Percentiles rank a stretch among this genome's conserved stretches.
Evolutionary conservation across 2,113 vertebrate species (phyloP).

Genomic region (Lepisosteus osseus): DNA sequence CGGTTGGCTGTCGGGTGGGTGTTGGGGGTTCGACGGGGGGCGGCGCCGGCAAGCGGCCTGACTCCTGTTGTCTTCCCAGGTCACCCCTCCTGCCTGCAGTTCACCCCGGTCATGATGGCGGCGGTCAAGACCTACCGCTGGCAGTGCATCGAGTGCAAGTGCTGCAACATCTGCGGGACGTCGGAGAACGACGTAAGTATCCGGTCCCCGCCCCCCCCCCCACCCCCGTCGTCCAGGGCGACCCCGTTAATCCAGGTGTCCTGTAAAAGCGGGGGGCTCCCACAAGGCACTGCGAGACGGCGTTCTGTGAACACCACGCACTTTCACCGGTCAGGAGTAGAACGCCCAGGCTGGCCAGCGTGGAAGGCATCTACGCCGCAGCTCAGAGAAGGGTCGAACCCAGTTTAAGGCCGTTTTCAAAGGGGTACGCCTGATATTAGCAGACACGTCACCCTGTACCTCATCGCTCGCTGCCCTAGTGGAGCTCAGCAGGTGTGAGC

Average conservation of each 20-base stretch:
- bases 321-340: background rate
- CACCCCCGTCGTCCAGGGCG: background rate
- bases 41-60: too few relatives aligned
- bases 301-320: background rate
- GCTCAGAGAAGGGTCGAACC: too few relatives aligned
- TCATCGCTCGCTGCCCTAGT: too few relatives aligned
- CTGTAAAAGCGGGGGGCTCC: background rate
- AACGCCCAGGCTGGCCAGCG: too few relatives aligned
- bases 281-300: background rate
- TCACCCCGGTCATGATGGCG: constrained; percentile 93
- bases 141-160: constrained; percentile 98
- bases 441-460: too few relatives aligned
- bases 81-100: constrained; percentile 91
- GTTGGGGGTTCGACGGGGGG: too few relatives aligned
- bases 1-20: too few relatives aligned
- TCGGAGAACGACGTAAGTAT: constrained; percentile 88
- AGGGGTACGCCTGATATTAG: too few relatives aligned
- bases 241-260: too few relatives aligned
- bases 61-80: constrained; percentile 50
- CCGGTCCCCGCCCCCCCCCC: background rate
- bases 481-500: too few relatives aligned
- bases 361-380: too few relatives aligned
- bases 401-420: too few relatives aligned
- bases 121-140: constrained; percentile 95
- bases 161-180: constrained; percentile 93